Evolutionary conservation across 1,140 invertebrate species (phyloP), one percentile per base, ranked within the genome.

Genomic region (Pemphigus obesinymphae): DNA sequence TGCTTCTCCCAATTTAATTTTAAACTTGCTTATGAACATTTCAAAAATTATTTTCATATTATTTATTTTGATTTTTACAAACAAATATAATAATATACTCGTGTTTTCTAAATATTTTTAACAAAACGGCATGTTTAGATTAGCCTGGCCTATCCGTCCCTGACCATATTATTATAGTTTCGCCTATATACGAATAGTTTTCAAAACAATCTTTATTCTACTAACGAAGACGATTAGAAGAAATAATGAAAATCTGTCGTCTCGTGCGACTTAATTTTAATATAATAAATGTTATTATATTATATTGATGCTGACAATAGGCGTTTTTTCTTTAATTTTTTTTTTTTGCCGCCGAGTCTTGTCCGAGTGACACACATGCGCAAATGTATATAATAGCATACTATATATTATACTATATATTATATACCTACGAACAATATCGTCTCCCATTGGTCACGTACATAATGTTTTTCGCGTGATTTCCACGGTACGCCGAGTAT

Each of bases 331-430:
- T 48, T 34, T 73, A 23, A 13, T 23, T 76, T 23, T 55, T 76
- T 55, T 76, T 55, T 34, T 53, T 31, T 8, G 6, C n/a, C 40
- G 20, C n/a, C 5, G 3, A 15, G 17, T 76, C 34, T 40, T 76
- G 73, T 76, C 73, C 73, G 73, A 76, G 50, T 76, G 73, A 76
- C 73, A 76, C 50, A 76, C 73, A 55, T 76, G 50, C 13, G 13
- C 29, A 11, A 15, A 75, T 34, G 17, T n/a, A 13, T 10, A 26
- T 26, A 55, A 8, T n/a, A n/a, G 50, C 20, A 37, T 8, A 31
- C 61, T 63, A n/a, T 37, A 31, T 20, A 68, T 11, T 23, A 23
- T 20, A 40, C 20, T 34, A 23, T 6, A 15, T 70, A n/a, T 29
- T 29, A 29, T 50, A 7, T 29, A 45, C 5, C 13, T 48, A 40